Conservation (phyloP, 2,797 vertebrate species). For the Brachyrhaphis roseni region DNA sequence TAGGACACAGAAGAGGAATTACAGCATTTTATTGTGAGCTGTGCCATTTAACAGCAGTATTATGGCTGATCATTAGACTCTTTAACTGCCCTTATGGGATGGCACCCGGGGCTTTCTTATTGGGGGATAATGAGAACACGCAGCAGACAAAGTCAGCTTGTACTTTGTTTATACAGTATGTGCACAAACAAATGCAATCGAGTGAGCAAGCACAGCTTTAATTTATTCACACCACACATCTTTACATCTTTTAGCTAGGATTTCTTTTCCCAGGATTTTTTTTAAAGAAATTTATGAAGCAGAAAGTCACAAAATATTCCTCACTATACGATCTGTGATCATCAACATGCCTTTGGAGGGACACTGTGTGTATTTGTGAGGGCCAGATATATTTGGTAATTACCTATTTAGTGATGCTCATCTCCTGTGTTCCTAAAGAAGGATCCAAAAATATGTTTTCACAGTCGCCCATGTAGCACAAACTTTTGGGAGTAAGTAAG, state of each 20-base stretch:
- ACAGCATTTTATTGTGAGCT: slow-evolving; percentile 78
- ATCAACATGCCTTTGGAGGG: slow-evolving; percentile 24
- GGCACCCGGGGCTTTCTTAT: slow-evolving; percentile 54
- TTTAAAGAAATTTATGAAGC: slow-evolving; percentile 41
- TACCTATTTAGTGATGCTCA: slow-evolving; percentile 30
- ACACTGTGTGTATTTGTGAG: slow-evolving; percentile 8
- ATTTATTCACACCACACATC: slow-evolving; percentile 47
- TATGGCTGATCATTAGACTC: slow-evolving; percentile 82
- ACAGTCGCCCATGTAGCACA: slow-evolving; percentile 27
- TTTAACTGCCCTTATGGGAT: slow-evolving; percentile 75
- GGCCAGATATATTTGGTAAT: slow-evolving; percentile 16
- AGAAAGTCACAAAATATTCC: slow-evolving; percentile 60
- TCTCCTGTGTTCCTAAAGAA: slow-evolving; percentile 36
- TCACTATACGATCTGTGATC: slow-evolving; percentile 58
- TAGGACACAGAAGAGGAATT: slow-evolving; percentile 80
- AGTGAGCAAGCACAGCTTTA: slow-evolving; percentile 34
- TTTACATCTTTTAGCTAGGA: slow-evolving; percentile 33
- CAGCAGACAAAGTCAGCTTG: slow-evolving; percentile 64
- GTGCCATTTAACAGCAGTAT: slow-evolving; percentile 80
- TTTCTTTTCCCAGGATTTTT: slow-evolving; percentile 22
- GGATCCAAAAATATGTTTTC: slow-evolving; percentile 45
- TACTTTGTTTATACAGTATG: slow-evolving; percentile 41
- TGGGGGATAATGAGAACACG: slow-evolving; percentile 75
- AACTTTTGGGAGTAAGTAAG: neutral
- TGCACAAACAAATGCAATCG: slow-evolving; percentile 43